Base-by-base conservation (phyloP, 2,113 vertebrate species). In the Bufo bufo region DNA sequence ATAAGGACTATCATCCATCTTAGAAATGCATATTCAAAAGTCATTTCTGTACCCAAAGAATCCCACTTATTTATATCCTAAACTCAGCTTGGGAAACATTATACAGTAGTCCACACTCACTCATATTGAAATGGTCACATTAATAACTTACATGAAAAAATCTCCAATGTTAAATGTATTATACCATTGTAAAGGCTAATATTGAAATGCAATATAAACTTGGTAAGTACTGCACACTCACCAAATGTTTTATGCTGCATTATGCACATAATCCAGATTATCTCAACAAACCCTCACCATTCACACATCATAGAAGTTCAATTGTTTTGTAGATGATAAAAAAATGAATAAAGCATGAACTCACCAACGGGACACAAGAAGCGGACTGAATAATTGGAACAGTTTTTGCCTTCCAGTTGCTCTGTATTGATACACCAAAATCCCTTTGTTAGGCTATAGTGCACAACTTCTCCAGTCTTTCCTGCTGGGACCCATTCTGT, bases 371-470 rank as follows among this genome's bases (percentile, higher is more conserved):
- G 96, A 91, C 96, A 98, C 59, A 97, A 94, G 93, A 99, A 98
- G 75, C 92, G 93, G 0, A 94, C 88, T 0, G 95, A 93, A 1
- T 97, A 96, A 90, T 97, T 97, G 11, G 94, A 96, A 89, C 96
- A 97, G 91, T 95, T 95, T 86, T 91, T 94, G 52, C 94, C 95
- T 0, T 92, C 91, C 10, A 87, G 91, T 91, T 98, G 97, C 89
- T 98, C 97, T 23, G 93, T 93, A 87, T 98, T 97, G 87, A 96
- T 91, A 87, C 97, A 97, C 97, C 97, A 98, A 93, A 97, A 98
- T 4, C 97, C 97, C 78, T 96, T 92, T 0, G 87, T 90, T 3
- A 95, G 93, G 79, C 94, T 96, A 79, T 94, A 91, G 4, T 97
- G 96, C 47, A 97, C 94, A 58, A 82, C 94, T 90, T 98, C 96